Evolutionary conservation across 2,113 vertebrate species (phyloP).

Genomic region (Todiramphus chloris): DNA sequence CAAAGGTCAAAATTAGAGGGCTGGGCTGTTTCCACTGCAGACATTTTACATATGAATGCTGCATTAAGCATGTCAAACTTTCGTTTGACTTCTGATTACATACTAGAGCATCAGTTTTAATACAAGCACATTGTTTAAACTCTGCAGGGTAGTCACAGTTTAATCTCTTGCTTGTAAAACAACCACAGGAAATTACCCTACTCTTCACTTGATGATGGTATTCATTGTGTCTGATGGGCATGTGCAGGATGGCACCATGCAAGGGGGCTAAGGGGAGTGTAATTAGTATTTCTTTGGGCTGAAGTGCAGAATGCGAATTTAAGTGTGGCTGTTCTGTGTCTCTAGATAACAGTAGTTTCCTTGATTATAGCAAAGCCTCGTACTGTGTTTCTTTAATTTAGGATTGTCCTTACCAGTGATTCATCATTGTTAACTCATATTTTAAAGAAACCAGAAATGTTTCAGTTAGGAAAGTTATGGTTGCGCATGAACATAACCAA

Average conservation of each 20-base stretch:
- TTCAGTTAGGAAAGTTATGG: neutral
- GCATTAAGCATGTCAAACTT: neutral
- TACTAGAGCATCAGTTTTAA: neutral
- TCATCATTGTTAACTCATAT: neutral
- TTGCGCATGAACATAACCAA: neutral
- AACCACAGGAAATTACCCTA: constrained; percentile 13
- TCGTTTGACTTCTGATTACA: constrained; percentile 30
- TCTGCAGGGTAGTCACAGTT: neutral
- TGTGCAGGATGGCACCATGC: neutral
- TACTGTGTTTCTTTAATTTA: neutral
- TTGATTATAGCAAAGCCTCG: neutral
- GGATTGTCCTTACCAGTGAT: neutral
- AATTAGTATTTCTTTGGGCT: constrained; percentile 2
- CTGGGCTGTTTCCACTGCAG: neutral
- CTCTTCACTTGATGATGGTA: neutral
- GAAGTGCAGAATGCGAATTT: neutral
- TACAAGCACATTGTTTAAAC: constrained; percentile 19
- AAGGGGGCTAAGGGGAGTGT: neutral
- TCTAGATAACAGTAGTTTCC: neutral
- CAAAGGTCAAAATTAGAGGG: neutral
- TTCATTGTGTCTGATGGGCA: constrained; percentile 19
- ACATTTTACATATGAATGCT: constrained; percentile 45
- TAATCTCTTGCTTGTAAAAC: constrained; percentile 40
- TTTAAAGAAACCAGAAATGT: neutral
- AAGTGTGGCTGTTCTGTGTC: neutral